Evolutionary conservation across 2,888 invertebrate species (phyloP).

Genomic region (Leptogaster cylindrica): DNA sequence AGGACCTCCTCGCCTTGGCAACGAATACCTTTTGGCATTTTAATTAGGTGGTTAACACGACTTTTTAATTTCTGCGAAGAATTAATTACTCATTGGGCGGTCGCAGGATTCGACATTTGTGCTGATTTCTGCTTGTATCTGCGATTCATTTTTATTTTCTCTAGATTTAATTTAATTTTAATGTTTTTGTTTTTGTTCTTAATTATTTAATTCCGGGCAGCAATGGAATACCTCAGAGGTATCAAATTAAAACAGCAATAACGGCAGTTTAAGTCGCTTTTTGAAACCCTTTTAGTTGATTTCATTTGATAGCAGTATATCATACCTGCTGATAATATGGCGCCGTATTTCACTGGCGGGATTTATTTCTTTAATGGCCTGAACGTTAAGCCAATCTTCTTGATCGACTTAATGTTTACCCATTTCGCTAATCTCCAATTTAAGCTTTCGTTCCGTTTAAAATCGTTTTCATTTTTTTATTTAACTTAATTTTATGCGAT

Average conservation of each 20-base stretch:
- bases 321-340: constrained; percentile 20
- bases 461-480: too few species aligned
- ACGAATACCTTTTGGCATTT: constrained; percentile 56
- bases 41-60: constrained; percentile 63
- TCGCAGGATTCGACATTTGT: constrained; percentile 48
- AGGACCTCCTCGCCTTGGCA: neutral
- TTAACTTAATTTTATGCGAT: too few species aligned
- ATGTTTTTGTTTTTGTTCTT: constrained; percentile 5
- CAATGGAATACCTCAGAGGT: neutral
- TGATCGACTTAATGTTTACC: too few species aligned
- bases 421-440: too few species aligned
- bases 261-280: constrained; percentile 21
- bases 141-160: too few species aligned
- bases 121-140: constrained; percentile 6
- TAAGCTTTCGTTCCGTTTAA: too few species aligned
- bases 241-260: constrained; percentile 6
- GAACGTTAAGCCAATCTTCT: too few species aligned
- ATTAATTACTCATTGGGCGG: constrained; percentile 62
- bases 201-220: constrained; percentile 28
- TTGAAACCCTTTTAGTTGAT: constrained; percentile 26
- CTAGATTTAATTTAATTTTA: too few species aligned
- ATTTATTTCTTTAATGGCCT: constrained; percentile 18
- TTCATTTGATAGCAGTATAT: constrained; percentile 24
- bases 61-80: constrained; percentile 62
- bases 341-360: constrained; percentile 28